Evolutionary conservation across 2,113 vertebrate species (phyloP).

Genomic region (Coregonus clupeaformis): DNA sequence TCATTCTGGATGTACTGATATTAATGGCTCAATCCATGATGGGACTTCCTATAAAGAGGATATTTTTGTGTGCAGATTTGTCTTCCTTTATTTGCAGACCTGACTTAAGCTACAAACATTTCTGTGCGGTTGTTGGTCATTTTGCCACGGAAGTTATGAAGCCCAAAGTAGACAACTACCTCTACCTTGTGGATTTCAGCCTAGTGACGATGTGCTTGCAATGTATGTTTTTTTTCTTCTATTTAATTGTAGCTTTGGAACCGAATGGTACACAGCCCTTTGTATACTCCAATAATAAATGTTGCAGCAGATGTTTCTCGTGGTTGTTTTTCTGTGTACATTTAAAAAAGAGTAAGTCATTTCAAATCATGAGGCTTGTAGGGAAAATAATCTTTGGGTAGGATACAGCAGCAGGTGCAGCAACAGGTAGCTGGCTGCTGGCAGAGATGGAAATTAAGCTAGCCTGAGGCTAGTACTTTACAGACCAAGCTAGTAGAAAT

Average conservation of each 20-base stretch:
- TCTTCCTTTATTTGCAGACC: conserved; percentile 26
- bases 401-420: no score
- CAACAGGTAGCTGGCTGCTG: no score
- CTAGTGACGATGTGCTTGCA: conserved; percentile 41
- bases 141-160: conserved; percentile 40
- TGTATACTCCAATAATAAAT: conserved; percentile 64
- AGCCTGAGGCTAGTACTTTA: no score
- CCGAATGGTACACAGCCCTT: conserved; percentile 39
- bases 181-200: conserved; percentile 40
- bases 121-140: conserved; percentile 16
- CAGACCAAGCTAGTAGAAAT: no score
- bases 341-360: no score
- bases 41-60: background rate
- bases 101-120: conserved; percentile 20
- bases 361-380: no score
- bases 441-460: no score
- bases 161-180: conserved; percentile 51
- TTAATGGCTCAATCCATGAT: conserved; percentile 8
- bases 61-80: conserved; percentile 22
- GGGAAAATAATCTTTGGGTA: no score
- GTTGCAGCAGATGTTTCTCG: conserved; percentile 18
- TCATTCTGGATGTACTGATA: conserved; percentile 31
- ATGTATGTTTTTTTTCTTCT: conserved; percentile 23
- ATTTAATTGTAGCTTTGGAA: conserved; percentile 39
- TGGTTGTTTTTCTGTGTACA: background rate